These are phyloP conservation scores for Epinephelus malabaricus DNA, from an alignment of 2,797 vertebrate species.

Conservation along the genomic window DNA sequence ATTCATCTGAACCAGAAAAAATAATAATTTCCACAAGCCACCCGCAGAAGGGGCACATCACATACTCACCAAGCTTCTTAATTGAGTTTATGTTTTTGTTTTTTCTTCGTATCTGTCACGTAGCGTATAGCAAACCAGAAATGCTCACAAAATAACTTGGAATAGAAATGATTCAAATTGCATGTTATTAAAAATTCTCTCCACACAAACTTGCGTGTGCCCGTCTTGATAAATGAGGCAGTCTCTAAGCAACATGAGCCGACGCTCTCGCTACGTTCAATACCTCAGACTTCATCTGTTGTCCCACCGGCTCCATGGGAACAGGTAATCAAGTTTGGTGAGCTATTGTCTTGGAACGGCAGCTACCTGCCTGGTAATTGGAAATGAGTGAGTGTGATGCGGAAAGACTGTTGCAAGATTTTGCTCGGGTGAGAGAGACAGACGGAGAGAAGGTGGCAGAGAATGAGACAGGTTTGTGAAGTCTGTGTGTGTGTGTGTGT, in stretches of 20 bases:
- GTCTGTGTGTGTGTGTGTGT: constrained; percentile 32
- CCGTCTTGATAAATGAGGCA: constrained; percentile 47
- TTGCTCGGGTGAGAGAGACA: constrained; percentile 39
- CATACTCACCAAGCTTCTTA: constrained; percentile 3
- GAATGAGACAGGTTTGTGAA: constrained; percentile 52
- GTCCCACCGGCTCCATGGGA: constrained; percentile 71
- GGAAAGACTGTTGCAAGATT: constrained; percentile 66
- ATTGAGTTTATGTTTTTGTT: constrained; percentile 9
- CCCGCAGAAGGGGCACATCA: neutral
- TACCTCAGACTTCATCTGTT: constrained; percentile 75
- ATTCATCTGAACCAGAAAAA: constrained; percentile 6
- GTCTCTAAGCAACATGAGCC: constrained; percentile 66
- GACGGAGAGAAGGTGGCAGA: constrained; percentile 16
- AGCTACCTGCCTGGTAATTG: constrained; percentile 79
- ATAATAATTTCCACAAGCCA: neutral
- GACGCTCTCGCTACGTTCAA: constrained; percentile 40
- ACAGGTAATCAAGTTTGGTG: constrained; percentile 80
- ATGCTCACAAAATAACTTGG: constrained; percentile 19
- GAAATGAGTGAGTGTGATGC: constrained; percentile 79
- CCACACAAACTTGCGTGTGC: constrained; percentile 14
- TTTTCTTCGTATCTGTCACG: neutral
- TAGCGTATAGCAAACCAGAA: neutral
- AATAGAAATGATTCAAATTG: constrained; percentile 40
- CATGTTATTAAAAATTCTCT: constrained; percentile 45
- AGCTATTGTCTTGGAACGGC: constrained; percentile 75